Percentiles rank a stretch among this genome's conserved stretches.
phyloP scores from a whole-genome alignment of 2,888 invertebrate species.

The Xestia sexstrigata region DNA sequence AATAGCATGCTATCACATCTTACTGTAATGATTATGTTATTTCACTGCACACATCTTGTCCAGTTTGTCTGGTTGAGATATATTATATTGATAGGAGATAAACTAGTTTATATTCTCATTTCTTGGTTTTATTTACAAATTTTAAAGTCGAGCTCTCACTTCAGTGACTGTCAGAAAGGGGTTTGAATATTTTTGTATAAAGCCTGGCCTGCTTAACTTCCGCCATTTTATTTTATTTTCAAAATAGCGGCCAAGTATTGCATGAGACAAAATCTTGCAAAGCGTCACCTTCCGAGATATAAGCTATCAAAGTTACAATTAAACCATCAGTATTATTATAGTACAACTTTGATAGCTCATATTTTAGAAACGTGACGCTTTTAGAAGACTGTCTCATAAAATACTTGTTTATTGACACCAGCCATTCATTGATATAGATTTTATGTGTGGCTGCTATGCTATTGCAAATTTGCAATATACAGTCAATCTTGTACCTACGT shows the following conservation, averaged over 20 bases:
- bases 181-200: neutral
- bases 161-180: neutral
- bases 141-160: neutral
- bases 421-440: neutral
- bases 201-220: neutral
- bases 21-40: slow-evolving; percentile 48
- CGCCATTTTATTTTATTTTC: neutral
- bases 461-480: too few relatives aligned
- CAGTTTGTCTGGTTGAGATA: slow-evolving; percentile 45
- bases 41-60: slow-evolving; percentile 42
- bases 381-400: neutral
- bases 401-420: neutral
- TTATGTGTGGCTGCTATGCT: neutral
- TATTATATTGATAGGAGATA: slow-evolving; percentile 41
- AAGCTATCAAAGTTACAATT: too few relatives aligned
- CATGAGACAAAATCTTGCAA: neutral
- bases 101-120: slow-evolving; percentile 41
- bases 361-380: neutral
- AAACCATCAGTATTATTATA: too few relatives aligned
- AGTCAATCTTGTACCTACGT: too few relatives aligned
- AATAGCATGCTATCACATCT: slow-evolving; percentile 33
- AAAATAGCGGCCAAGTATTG: neutral
- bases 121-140: slow-evolving; percentile 39
- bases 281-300: neutral
- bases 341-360: too few relatives aligned